Base-by-base conservation (phyloP, 2,797 vertebrate species). In the Numenius phaeopus region DNA sequence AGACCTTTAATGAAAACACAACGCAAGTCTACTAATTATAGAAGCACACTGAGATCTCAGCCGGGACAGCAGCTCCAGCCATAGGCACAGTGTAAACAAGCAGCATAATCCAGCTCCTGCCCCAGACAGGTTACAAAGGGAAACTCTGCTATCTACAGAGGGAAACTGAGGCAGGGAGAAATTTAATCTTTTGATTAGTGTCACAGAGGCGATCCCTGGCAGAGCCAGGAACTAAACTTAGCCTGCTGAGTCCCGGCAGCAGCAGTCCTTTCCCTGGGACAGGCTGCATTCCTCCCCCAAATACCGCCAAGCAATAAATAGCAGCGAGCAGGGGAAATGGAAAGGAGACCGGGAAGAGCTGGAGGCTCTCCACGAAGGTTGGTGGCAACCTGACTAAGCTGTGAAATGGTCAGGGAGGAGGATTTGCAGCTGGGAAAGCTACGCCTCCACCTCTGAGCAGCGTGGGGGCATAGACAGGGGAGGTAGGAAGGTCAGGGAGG, bases 161-260 rank as follows among this genome's bases (percentile, higher is more conserved):
- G 90, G 90, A 97, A 96, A 94, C 87, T 88, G 90, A 97, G 95
- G 92, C 89, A 89, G 69, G 9, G 69, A 94, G 94, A 92, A 94
- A 91, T 72, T 69, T 81, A 88, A 96, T 83, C 82, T 88, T 50
- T 95, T 62, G 47, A 58, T 91, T 69, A 79, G 82, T 75, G 66
- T 54, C 66, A 34, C 72, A 46, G 90, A 92, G 93, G 88, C 0
- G 5, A 88, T 91, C 87, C 37, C 58, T 54, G 76, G 73, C 87
- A 76, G 62, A 78, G 84, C 30, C 84, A 90, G 40, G 34, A 83
- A 90, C 94, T 96, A 97, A 96, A 96, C 89, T 94, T 97, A 97
- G 94, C 65, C 79, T 54, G 76, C 67, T 1, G 64, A 87, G 71
- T 85, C 52, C 57, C 75, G 15, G 70, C 17, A 0, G 86, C 88